Conservation (phyloP, 2,113 vertebrate genomes). For the Brachypteracias leptosomus region DNA sequence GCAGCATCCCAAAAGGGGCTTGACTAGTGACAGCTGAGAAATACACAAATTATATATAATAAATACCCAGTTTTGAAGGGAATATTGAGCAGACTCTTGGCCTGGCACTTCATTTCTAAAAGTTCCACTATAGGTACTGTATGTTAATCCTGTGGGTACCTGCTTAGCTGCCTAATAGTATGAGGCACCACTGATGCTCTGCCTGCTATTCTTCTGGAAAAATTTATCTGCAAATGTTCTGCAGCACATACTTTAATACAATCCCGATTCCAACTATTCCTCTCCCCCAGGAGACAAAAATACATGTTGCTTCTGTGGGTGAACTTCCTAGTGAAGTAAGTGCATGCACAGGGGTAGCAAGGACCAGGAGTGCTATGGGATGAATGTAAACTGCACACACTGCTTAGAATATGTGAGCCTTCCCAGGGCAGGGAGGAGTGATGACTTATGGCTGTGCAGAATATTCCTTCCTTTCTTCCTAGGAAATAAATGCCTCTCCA, state of each 20-base stretch:
- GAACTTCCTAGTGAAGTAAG: background rate
- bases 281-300: background rate
- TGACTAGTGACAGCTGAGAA: background rate
- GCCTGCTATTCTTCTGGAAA: background rate
- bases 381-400: rapidly evolving
- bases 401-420: background rate
- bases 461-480: background rate
- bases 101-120: background rate
- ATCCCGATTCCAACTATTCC: background rate
- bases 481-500: background rate
- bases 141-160: background rate
- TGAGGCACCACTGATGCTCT: background rate
- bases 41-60: background rate
- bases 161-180: background rate
- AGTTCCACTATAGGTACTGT: background rate
- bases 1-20: background rate
- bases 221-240: background rate
- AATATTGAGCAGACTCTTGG: background rate
- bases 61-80: background rate
- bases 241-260: background rate
- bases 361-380: background rate
- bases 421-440: background rate
- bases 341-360: rapidly evolving
- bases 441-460: background rate
- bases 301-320: background rate